phyloP scores from a whole-genome alignment of 2,797 vertebrate species.

The Argya squamiceps region DNA sequence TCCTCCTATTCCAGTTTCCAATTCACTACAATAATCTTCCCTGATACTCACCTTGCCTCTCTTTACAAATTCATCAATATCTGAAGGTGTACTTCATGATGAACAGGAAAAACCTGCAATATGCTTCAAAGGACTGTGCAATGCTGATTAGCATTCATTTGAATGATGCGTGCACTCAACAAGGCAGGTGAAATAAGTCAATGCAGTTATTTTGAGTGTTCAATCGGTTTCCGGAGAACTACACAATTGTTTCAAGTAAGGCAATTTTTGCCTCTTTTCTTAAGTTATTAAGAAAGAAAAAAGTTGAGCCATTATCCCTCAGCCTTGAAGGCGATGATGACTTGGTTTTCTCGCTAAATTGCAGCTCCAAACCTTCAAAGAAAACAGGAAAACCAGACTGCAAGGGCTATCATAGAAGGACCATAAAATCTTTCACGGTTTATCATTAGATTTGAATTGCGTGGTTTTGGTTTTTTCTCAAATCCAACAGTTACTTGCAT shows the following conservation, averaged over 20 bases:
- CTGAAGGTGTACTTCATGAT: not conserved
- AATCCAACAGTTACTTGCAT: not conserved
- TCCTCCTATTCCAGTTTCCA: not conserved
- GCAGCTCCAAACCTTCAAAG: not conserved
- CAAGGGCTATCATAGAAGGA: not conserved
- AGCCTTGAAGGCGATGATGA: not conserved
- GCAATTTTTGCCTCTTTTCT: not conserved
- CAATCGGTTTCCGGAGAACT: not conserved
- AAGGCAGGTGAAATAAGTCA: constrained; percentile 15
- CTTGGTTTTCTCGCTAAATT: not conserved
- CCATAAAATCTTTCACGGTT: not conserved
- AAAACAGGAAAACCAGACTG: not conserved
- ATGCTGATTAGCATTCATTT: constrained; percentile 7
- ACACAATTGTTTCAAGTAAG: not conserved
- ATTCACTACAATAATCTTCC: not conserved
- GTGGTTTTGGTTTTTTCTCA: not conserved
- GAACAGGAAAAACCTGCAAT: not conserved
- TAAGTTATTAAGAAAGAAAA: not conserved
- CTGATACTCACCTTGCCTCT: not conserved
- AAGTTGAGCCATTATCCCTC: not conserved
- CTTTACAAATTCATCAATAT: constrained; percentile 11
- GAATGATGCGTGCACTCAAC: constrained; percentile 18
- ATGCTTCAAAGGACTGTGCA: not conserved
- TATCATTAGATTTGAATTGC: not conserved
- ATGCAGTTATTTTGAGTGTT: not conserved